phyloP scores from a whole-genome alignment of 2,888 invertebrate species.

The Drosophila koepferae region DNA sequence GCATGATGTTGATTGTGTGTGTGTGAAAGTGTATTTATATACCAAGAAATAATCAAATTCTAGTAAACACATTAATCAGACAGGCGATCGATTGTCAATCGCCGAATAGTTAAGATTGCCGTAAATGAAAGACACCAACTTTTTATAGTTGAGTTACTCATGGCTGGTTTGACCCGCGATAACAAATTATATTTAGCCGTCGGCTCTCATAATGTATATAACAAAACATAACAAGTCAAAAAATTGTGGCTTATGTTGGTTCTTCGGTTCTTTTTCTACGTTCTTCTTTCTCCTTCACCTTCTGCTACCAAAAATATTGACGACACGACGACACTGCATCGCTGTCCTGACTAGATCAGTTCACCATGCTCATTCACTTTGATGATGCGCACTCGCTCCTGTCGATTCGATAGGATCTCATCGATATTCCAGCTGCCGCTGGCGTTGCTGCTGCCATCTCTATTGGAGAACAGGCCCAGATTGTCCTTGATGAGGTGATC shows the following conservation, averaged over 20 bases:
- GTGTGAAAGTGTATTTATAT: conserved; percentile 26
- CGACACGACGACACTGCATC: conserved; percentile 44
- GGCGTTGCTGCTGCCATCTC: conserved; percentile 57
- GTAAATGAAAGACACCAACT: conserved; percentile 21
- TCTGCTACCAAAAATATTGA: conserved; percentile 4
- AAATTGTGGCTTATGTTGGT: conserved; percentile 15
- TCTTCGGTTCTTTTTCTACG: not conserved
- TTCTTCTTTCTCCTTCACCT: not conserved
- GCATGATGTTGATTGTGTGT: not conserved
- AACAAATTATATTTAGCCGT: conserved; percentile 52
- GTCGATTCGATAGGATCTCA: conserved; percentile 78
- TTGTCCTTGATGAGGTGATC: conserved; percentile 83
- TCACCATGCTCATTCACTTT: conserved; percentile 83
- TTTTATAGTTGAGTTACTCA: conserved; percentile 41
- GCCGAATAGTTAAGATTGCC: conserved; percentile 21
- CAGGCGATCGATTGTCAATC: not conserved
- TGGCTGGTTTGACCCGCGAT: conserved; percentile 37
- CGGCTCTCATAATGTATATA: conserved; percentile 42
- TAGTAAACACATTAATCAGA: conserved; percentile 56
- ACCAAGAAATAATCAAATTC: conserved; percentile 21
- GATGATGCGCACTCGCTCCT: conserved; percentile 77
- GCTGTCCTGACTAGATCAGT: conserved; percentile 76
- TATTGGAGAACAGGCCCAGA: conserved; percentile 80
- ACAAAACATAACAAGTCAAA: conserved; percentile 37
- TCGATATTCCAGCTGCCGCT: conserved; percentile 72